Conservation (phyloP, 2,888 invertebrate genomes). For the Brachycybe producta region DNA sequence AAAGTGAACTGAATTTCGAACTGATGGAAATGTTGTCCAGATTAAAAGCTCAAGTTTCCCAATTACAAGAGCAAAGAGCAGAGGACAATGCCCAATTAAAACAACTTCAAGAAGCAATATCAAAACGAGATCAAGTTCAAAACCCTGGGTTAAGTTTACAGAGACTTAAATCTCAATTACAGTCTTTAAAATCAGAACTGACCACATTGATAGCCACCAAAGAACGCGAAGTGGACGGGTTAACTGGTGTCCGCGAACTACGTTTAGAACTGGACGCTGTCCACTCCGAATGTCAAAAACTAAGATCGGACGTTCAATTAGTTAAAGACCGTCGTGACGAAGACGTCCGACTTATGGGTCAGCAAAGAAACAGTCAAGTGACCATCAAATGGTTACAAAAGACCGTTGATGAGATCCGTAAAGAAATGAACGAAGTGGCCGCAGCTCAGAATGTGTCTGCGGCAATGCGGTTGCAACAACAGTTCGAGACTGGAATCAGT, state of each 20-base stretch:
- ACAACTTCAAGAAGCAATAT: conserved; percentile 17
- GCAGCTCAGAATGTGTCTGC: conserved; percentile 22
- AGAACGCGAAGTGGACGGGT: conserved; percentile 16
- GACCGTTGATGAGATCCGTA: conserved; percentile 21
- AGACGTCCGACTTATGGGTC: conserved; percentile 10
- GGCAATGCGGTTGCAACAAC: conserved; percentile 15
- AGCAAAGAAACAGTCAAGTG: conserved; percentile 17
- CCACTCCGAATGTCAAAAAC: conserved; percentile 19
- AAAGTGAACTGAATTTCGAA: not conserved
- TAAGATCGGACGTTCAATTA: conserved; percentile 20
- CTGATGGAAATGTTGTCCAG: conserved; percentile 3
- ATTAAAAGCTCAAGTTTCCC: conserved; percentile 13
- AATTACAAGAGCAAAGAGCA: conserved; percentile 6
- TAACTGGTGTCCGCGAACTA: conserved; percentile 16
- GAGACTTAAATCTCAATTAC: conserved; percentile 14
- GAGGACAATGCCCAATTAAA: conserved; percentile 20
- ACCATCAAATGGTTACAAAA: conserved; percentile 16
- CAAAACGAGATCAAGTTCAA: not conserved
- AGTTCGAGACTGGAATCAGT: conserved; percentile 18
- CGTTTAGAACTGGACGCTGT: conserved; percentile 20
- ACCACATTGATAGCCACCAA: conserved; percentile 16
- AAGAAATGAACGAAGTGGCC: conserved; percentile 23
- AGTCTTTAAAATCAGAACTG: conserved; percentile 15
- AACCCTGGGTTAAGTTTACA: no score
- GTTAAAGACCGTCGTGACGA: conserved; percentile 17